Conservation (phyloP, 2,888 invertebrate species). For the Athrips mouffetella region DNA sequence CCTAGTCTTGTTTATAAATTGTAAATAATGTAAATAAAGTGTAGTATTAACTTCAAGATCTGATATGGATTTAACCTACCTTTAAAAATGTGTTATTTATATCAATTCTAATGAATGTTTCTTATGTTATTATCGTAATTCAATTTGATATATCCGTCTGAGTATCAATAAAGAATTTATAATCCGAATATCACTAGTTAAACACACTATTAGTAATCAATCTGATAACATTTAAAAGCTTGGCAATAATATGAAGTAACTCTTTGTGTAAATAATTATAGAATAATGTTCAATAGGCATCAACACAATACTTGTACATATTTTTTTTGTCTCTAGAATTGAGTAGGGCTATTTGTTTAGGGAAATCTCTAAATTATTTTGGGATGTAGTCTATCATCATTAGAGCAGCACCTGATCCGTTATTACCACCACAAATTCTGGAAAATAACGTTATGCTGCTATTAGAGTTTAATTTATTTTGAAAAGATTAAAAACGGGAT, state of each 20-base stretch:
- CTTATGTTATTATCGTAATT: conserved; percentile 66
- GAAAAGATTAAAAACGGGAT: too few relatives aligned
- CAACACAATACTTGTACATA: conserved; percentile 15
- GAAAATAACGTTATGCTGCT: too few relatives aligned
- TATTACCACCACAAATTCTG: too few relatives aligned
- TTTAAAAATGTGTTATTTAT: conserved; percentile 37
- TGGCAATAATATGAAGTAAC: conserved; percentile 63
- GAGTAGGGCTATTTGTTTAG: background rate
- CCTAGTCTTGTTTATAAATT: conserved; percentile 65
- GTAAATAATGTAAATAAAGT: conserved; percentile 57
- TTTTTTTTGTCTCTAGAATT: background rate
- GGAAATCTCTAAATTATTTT: background rate
- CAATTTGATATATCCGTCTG: conserved; percentile 69
- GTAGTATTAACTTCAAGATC: conserved; percentile 31
- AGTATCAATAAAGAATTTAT: conserved; percentile 75
- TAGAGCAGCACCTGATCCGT: too few relatives aligned
- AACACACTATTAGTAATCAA: conserved; percentile 46
- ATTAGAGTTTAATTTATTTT: too few relatives aligned
- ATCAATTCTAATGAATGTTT: conserved; percentile 55
- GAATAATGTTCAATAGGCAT: conserved; percentile 1
- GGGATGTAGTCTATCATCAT: too few relatives aligned
- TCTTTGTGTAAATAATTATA: conserved; percentile 14
- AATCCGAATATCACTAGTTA: conserved; percentile 72
- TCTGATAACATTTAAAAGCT: conserved; percentile 61
- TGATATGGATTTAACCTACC: conserved; percentile 30